Evolutionary conservation across 2,113 vertebrate species (phyloP), one percentile per base, ranked within the genome.

Genomic region (Morphnarchus princeps): DNA sequence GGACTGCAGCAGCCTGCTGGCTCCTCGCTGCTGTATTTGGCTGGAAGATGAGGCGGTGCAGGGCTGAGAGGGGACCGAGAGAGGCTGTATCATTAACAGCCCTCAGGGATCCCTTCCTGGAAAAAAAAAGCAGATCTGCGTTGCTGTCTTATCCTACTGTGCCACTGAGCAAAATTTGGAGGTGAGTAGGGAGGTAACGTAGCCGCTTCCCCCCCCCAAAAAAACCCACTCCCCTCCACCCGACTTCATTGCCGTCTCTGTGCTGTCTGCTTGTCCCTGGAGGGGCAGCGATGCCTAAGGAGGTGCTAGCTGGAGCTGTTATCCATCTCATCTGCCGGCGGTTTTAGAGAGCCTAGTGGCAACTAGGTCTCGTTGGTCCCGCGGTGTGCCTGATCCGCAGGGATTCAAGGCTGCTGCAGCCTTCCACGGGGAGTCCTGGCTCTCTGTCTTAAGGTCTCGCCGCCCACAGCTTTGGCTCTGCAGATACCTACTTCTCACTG

Each of bases 1-100:
- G 55, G 91, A 52, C 61, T 95, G 83, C 93, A 88, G 92, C 80
- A 93, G 84, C 81, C 82, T 88, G 59, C 95, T 82, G 94, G 77
- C 91, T 97, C 95, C 78, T 92, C 3, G 4, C 70, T 70, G 58
- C 89, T 70, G 66, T 8, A 0, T 80, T 83, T 73, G 81, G 42
- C 61, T 42, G 16, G 58, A 38, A 67, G 24, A n/a, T 52, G 74
- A 82, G 78, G 42, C n/a, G 62, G 29, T 67, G 73, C 76, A 80
- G 72, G 76, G 59, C 59, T 83, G 54, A 28, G 67, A 29, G 49
- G 54, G 57, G 24, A 73, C 18, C 1, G 2, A 58, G 50, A 71
- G 34, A 47, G 19, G 31, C 49, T 24, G 0, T 54, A 38, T 66
- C 82, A 16, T 3, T 43, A 55, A 47, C 25, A 82, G 55, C 45